Evolutionary conservation across 2,888 invertebrate species (phyloP), one percentile per base, ranked within the genome.

Genomic region (Tipula vernalis): DNA sequence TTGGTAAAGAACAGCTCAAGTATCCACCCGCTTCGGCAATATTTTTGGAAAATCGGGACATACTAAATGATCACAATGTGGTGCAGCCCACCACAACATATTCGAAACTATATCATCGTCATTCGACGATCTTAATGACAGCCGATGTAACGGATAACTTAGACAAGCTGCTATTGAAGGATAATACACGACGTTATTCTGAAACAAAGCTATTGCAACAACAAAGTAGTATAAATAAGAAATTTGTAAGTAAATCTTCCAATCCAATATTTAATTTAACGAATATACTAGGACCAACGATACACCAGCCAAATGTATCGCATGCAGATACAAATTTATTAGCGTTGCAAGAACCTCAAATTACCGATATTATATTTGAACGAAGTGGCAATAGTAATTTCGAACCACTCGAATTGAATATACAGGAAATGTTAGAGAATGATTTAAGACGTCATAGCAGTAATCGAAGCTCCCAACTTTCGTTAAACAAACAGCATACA

Each of bases 361-460:
- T 89, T 84, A 89, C 89, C 87, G 89, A 90, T 88, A 89, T 90
- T 87, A 88, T 89, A 87, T 89, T 90, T 88, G 88, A 89, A 88
- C 88, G 88, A n/a, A 90, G 90, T 89, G 90, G 92, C 89, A 90
- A 92, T 88, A 91, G 92, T 88, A 88, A 88, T 87, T 91, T 93
- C 89, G 93, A 94, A 90, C 93, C 93, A 89, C 89, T 91, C 83
- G 91, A 92, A 88, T 88, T 91, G 87, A 91, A 91, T 88, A 91
- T 91, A 87, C 90, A 91, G 87, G 91, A 92, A 88, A 92, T 92
- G 91, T 91, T 91, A 90, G 94, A 90, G 91, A 91, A 91, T 91
- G 93, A 89, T 92, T 91, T 92, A 36, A 44, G 86, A 36, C 86
- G 36, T 13, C 83, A 86, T 83, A 86, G 85, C 28, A 36, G 36